A percentile compares a stretch with the other conserved stretches of the same genome.
Evolutionary conservation across 2,888 invertebrate species (phyloP).

Genomic region (Parascotia fuliginaria): DNA sequence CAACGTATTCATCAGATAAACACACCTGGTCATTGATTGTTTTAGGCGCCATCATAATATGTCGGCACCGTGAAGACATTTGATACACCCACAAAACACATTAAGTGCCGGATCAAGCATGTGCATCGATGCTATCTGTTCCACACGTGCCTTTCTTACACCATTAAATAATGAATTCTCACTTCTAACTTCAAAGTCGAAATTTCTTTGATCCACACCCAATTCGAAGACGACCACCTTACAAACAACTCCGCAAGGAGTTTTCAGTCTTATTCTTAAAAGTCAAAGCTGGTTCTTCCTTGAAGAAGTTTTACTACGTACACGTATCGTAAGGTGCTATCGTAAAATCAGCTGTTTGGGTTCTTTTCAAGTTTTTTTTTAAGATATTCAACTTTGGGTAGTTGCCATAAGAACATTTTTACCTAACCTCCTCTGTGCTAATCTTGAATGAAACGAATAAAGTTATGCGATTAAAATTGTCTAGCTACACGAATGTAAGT

Average conservation of each 20-base stretch:
- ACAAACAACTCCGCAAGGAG: slow-evolving; percentile 20
- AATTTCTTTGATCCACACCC: background rate
- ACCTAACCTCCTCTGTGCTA: background rate
- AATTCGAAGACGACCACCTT: slow-evolving; percentile 43
- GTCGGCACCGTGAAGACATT: slow-evolving; percentile 64
- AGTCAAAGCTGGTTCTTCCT: slow-evolving; percentile 5
- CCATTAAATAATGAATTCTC: slow-evolving; percentile 37
- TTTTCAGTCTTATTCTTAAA: slow-evolving; percentile 13
- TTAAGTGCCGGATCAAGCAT: slow-evolving; percentile 80
- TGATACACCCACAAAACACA: slow-evolving; percentile 80
- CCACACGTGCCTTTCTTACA: slow-evolving; percentile 62
- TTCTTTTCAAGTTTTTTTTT: slow-evolving; percentile 32
- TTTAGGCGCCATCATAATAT: slow-evolving; percentile 66
- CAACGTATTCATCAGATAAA: background rate
- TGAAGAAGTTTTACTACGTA: slow-evolving; percentile 45
- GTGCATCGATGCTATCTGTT: slow-evolving; percentile 72
- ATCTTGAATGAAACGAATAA: slow-evolving; percentile 3
- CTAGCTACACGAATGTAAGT: slow-evolving; percentile 3
- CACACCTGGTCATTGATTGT: slow-evolving; percentile 53
- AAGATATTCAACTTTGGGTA: slow-evolving; percentile 6
- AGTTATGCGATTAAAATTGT: background rate
- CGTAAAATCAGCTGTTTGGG: slow-evolving; percentile 75
- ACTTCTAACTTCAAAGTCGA: accelerated
- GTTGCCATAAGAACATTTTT: slow-evolving; percentile 3
- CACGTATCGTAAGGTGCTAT: slow-evolving; percentile 65